Base-by-base conservation (phyloP, 2,113 vertebrate genomes). In the Eulacestoma nigropectus region DNA sequence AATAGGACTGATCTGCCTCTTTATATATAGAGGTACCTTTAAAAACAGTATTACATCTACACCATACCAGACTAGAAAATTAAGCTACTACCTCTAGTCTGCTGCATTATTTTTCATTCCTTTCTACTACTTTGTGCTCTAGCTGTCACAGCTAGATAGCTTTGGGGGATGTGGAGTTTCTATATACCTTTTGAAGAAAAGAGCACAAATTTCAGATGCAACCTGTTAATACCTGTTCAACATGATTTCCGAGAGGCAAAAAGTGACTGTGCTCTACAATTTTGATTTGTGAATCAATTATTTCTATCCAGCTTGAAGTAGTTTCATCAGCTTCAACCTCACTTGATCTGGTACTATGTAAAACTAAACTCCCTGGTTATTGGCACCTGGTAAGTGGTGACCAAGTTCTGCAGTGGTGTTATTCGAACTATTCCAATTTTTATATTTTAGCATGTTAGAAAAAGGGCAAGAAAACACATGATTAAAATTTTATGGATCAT, bases 261-360 rank as follows among this genome's bases (percentile, higher is more conserved):
- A 74, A 92, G 32, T 50, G 72, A 3, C 74, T 72, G 5, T 75
- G 74, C 78, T 91, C 75, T 68, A 46, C 70, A 87, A 10, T 32
- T 86, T 87, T 74, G 72, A 74, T 88, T 96, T 86, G 44, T 59
- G 64, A 95, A 92, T 88, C 84, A 86, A n/a, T 91, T 96, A 65
- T 82, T 94, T 96, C 84, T 64, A 13, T 80, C 59, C 52, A n/a
- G 29, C 49, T 67, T 53, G 23, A 81, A 94, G 53, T 70, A 30
- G 17, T 68, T 92, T 63, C 26, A 64, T 70, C 72, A 60, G 11
- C 73, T 92, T 37, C 46, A 70, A 17, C 35, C 81, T 83, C 27
- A 6, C 33, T 6, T 35, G 33, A 26, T 41, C 22, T 35, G n/a
- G 29, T 22, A 11, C 33, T 42, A 1, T 86, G 63, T 41, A 44